phyloP scores from a whole-genome alignment of 2,113 vertebrate genomes.

The Polyodon spathula region DNA sequence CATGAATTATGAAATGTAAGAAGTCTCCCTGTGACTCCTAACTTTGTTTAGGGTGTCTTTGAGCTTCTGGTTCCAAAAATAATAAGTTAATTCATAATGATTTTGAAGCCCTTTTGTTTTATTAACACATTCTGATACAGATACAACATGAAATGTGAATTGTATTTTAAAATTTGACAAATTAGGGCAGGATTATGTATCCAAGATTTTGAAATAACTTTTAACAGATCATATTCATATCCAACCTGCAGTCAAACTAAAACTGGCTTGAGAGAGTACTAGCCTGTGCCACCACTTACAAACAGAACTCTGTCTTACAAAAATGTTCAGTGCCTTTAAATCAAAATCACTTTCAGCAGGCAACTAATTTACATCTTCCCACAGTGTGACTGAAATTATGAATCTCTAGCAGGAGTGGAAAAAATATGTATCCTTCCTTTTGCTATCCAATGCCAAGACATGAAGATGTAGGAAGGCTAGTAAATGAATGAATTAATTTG shows the following conservation, averaged over 20 bases:
- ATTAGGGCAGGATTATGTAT: too few relatives aligned
- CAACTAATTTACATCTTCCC: conserved; percentile 7
- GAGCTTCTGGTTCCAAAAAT: too few relatives aligned
- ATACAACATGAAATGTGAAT: too few relatives aligned
- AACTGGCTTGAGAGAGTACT: background rate
- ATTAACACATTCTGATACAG: too few relatives aligned
- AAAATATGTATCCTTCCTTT: background rate
- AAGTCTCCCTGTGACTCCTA: too few relatives aligned
- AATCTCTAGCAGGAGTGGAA: background rate
- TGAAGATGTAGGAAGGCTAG: conserved; percentile 4
- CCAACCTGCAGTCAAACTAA: background rate
- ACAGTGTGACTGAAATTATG: background rate
- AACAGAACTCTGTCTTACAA: background rate
- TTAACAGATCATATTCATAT: too few relatives aligned
- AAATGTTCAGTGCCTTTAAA: background rate
- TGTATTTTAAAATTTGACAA: too few relatives aligned
- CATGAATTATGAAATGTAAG: too few relatives aligned
- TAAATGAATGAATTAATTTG: conserved; percentile 6
- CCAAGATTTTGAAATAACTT: too few relatives aligned
- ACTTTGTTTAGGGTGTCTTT: too few relatives aligned
- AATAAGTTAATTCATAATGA: too few relatives aligned
- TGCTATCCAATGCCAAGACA: background rate
- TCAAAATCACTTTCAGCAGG: background rate
- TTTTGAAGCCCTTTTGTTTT: too few relatives aligned
- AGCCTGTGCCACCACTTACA: background rate